Evolutionary conservation across 2,888 invertebrate genomes (phyloP), one percentile per base, ranked within the genome.

Genomic region (Caenorhabditis sp.): DNA sequence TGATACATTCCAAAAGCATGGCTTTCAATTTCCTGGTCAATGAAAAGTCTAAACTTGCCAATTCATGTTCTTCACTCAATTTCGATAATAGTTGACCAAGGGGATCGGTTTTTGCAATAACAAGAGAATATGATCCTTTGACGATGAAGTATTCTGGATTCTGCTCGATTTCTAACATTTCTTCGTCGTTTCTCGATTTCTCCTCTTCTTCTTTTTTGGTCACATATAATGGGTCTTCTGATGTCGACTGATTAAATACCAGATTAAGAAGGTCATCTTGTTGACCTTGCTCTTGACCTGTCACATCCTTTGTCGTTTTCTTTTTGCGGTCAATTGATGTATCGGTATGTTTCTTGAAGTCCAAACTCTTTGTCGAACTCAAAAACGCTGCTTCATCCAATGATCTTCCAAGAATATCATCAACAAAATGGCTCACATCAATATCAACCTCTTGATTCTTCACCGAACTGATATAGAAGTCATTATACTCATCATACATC

Each of bases 341-440:
- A 56, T 78, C 78, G 1, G 78, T 78, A 64, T 62, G 63, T 20
- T 36, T 60, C 60, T 62, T 38, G 25, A 73, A 53, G 4, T 43
- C 43, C 43, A 43, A 43, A 43, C 62, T 64, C 21, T 73, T 73
- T 7, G 68, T 69, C 23, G 67, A 67, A 25, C 63, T 62, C 53
- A 71, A 63, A 63, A 78, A 76, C 5, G 76, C 76, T 17, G 78
- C 78, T 43, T 78, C 78, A 31, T 78, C 75, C 59, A 78, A 20
- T n/a, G 74, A 74, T 36, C 73, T 68, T n/a, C 70, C 67, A 14
- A 78, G 67, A 57, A 78, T 76, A 43, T 78, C 72, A 59, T 78
- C 73, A 1, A 78, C 78, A 36, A 76, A 69, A 21, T 76, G 70
- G 2, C 59, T 66, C 1, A 78, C 76, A 58, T 78, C 67, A 25